phyloP scores from a whole-genome alignment of 2,113 vertebrate species.

The Ascaphus truei region DNA sequence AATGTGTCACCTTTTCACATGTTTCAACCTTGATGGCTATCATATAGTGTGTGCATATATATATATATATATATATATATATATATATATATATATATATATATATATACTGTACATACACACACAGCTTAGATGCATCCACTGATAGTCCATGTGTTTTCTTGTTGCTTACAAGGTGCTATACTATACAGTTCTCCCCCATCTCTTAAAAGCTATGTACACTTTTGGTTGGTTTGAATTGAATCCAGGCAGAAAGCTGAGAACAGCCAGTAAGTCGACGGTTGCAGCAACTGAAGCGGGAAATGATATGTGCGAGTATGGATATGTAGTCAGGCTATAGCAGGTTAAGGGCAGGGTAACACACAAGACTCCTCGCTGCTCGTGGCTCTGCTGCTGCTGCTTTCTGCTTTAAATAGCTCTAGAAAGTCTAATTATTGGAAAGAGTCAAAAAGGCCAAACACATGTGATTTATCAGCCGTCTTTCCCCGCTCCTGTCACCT shows the following conservation, averaged over 20 bases:
- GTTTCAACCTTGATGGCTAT: too few species aligned
- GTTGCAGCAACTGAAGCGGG: constrained; percentile 26
- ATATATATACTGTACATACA: too few species aligned
- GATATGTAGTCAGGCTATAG: not conserved
- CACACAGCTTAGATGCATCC: too few species aligned
- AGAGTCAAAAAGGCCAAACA: not conserved
- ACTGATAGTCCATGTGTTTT: too few species aligned
- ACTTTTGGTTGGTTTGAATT: too few species aligned
- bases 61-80: too few species aligned
- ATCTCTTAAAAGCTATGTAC: too few species aligned
- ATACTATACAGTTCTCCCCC: too few species aligned
- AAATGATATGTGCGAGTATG: not conserved
- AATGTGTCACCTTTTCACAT: too few species aligned
- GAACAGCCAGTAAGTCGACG: constrained; percentile 5
- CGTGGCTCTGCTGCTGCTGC: not conserved
- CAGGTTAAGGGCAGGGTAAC: constrained; percentile 9
- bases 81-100: too few species aligned
- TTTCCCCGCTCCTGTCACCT: not conserved
- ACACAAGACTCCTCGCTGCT: not conserved
- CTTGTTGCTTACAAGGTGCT: too few species aligned
- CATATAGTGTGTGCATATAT: too few species aligned
- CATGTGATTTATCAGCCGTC: constrained; percentile 2
- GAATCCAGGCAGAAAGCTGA: not conserved
- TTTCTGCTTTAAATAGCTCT: not conserved
- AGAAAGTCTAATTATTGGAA: constrained; percentile 1